Base-by-base conservation (phyloP, 1,140 invertebrate genomes). In the Cydia strobilella region DNA sequence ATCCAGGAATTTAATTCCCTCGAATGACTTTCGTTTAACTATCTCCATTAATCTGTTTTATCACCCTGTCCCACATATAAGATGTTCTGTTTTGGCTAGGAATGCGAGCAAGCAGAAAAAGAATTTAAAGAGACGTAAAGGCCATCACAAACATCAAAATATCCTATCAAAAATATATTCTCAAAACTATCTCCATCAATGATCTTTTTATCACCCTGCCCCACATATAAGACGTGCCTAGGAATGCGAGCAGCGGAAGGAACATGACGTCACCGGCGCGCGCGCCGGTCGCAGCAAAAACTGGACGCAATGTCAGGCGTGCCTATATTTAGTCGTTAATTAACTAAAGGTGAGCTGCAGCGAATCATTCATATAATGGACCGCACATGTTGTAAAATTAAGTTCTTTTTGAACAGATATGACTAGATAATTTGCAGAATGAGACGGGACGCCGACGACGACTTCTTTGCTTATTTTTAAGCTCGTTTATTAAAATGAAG, bases 191-290 rank as follows among this genome's bases (percentile, higher is more conserved):
- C 15, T n/a, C 6, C 48, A 51, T 51, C 5, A 51, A 51, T 51
- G 48, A 51, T 51, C 48, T 51, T n/a, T 51, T 51, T 51, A 51
- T 51, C 48, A 51, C 48, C 45, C 15, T 51, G 48, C n/a, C 48
- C 48, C 48, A 51, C 15, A n/a, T 51, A 51, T n/a, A 18, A 13
- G 15, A 18, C 3, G 15, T 13, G 4, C 6, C 15, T 18, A 51
- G 63, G 63, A 66, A 66, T 66, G 63, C 48, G 39, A 72, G 72
- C 72, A 42, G 18, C 51, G 45, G 45, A 51, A 73, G 72, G 72
- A 73, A 73, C 15, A n/a, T 73, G 51, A 51, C 51, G 65, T 69
- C 65, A 69, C 27, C 13, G 13, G 4, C 63, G 25, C 63, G 25
- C 27, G 27, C 27, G 18, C 31, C 35, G 65, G 5, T 15, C 27